Conservation (phyloP, 2,113 vertebrate genomes). For the Scartelaos histophorus region DNA sequence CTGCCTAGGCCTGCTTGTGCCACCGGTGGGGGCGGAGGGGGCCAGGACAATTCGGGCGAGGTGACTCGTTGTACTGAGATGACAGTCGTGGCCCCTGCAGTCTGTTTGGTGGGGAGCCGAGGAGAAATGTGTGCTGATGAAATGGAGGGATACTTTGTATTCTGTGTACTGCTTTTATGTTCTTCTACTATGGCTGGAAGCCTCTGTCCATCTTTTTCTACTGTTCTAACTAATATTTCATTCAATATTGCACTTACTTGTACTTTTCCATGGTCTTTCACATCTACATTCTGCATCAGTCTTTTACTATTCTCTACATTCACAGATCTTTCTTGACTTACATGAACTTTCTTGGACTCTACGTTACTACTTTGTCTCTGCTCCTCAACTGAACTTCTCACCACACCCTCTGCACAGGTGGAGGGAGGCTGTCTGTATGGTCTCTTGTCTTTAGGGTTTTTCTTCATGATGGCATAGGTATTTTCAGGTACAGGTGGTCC, state of each 20-base stretch:
- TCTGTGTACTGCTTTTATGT: slow-evolving; percentile 13
- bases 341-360: slow-evolving; percentile 47
- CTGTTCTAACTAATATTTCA: slow-evolving; percentile 52
- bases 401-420: slow-evolving; percentile 44
- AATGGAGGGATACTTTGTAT: slow-evolving; percentile 34
- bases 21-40: slow-evolving; percentile 78
- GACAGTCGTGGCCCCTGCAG: neutral
- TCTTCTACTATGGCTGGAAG: slow-evolving; percentile 27
- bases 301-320: slow-evolving; percentile 50
- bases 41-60: slow-evolving; percentile 66
- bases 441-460: slow-evolving; percentile 71
- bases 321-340: slow-evolving; percentile 40
- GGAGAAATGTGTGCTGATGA: slow-evolving; percentile 63
- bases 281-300: slow-evolving; percentile 39
- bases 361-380: slow-evolving; percentile 43
- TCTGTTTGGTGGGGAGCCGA: slow-evolving; percentile 74
- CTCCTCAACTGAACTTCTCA: slow-evolving; percentile 44
- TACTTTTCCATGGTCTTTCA: slow-evolving; percentile 50
- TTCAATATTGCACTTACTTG: slow-evolving; percentile 55
- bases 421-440: slow-evolving; percentile 52
- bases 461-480: slow-evolving; percentile 49
- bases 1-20: slow-evolving; percentile 66
- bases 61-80: slow-evolving; percentile 12
- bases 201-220: slow-evolving; percentile 43
- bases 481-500: slow-evolving; percentile 56